These are phyloP conservation scores for Hippoglossus hippoglossus DNA, from an alignment of 2,797 vertebrate species.

Conservation along the genomic window DNA sequence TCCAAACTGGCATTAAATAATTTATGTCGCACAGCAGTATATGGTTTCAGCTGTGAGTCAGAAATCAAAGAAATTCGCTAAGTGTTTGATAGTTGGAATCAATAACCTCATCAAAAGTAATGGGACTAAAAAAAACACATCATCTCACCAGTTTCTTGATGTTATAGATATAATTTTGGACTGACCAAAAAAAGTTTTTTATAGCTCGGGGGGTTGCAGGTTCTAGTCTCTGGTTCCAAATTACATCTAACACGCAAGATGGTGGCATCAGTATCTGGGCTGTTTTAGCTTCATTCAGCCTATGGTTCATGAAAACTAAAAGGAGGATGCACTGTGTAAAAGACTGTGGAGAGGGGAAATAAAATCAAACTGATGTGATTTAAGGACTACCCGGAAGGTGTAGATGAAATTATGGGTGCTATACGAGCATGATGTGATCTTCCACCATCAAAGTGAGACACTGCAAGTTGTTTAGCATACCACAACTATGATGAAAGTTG, in stretches of 20 bases:
- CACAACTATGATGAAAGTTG: conserved; percentile 31
- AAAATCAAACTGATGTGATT: conserved; percentile 51
- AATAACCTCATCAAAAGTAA: not conserved
- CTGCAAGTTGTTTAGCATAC: conserved; percentile 47
- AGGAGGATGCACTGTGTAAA: conserved; percentile 44
- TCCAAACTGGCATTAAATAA: conserved; percentile 25
- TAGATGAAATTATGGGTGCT: conserved; percentile 61
- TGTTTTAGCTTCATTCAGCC: not conserved
- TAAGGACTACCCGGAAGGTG: conserved; percentile 45
- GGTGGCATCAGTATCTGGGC: too few relatives aligned
- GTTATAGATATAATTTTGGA: too few relatives aligned
- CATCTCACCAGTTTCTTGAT: too few relatives aligned
- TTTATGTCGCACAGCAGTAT: conserved; percentile 8
- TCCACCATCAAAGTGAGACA: conserved; percentile 49
- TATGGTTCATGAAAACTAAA: conserved; percentile 23
- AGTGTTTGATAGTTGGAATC: not conserved
- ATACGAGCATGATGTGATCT: conserved; percentile 59
- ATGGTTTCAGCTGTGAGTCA: not conserved
- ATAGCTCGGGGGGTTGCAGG: too few relatives aligned
- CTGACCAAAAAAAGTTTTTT: too few relatives aligned
- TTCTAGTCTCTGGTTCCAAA: too few relatives aligned
- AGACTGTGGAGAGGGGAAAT: conserved; percentile 61
- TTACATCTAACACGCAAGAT: too few relatives aligned
- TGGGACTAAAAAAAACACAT: too few relatives aligned
- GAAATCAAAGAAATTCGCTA: conserved; percentile 11